A percentile compares a stretch with the other conserved stretches of the same genome.
phyloP scores from a whole-genome alignment of 2,888 invertebrate species.

The Stenchaetothrips biformis region DNA sequence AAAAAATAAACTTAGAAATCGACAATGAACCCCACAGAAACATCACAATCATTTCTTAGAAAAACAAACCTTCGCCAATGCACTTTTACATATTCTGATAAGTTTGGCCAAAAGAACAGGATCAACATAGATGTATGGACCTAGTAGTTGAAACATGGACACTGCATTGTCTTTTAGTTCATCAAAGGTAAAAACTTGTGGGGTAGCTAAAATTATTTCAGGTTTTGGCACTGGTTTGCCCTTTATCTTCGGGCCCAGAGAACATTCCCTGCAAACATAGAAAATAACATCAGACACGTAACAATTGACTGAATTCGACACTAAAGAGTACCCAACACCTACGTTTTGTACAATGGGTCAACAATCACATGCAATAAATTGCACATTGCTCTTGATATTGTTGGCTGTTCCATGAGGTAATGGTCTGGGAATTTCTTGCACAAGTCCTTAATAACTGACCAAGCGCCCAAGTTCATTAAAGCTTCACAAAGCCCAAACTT shows the following conservation, averaged over 20 bases:
- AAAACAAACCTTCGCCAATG: constrained; percentile 46
- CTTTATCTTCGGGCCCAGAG: constrained; percentile 65
- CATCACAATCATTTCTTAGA: background rate
- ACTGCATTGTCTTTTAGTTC: constrained; percentile 71
- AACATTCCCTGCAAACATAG: constrained; percentile 58
- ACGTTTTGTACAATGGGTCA: constrained; percentile 80
- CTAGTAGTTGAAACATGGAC: constrained; percentile 79
- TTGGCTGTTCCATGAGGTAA: constrained; percentile 69
- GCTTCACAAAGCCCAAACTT: constrained; percentile 91
- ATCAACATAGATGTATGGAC: constrained; percentile 82
- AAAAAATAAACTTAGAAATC: constrained; percentile 14
- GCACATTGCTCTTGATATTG: constrained; percentile 73
- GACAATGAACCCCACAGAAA: background rate
- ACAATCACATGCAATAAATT: constrained; percentile 75
- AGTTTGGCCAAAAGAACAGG: constrained; percentile 87
- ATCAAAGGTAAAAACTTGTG: constrained; percentile 61
- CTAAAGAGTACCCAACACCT: constrained; percentile 42
- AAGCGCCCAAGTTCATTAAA: constrained; percentile 79
- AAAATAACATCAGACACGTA: constrained; percentile 16
- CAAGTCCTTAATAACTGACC: constrained; percentile 77
- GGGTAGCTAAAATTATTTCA: constrained; percentile 57
- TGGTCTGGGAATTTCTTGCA: constrained; percentile 78
- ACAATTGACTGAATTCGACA: background rate
- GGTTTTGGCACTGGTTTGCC: constrained; percentile 53
- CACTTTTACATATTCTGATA: constrained; percentile 50